Evolutionary conservation across 2,888 invertebrate genomes (phyloP).

Genomic region (Dasypogon diadema): DNA sequence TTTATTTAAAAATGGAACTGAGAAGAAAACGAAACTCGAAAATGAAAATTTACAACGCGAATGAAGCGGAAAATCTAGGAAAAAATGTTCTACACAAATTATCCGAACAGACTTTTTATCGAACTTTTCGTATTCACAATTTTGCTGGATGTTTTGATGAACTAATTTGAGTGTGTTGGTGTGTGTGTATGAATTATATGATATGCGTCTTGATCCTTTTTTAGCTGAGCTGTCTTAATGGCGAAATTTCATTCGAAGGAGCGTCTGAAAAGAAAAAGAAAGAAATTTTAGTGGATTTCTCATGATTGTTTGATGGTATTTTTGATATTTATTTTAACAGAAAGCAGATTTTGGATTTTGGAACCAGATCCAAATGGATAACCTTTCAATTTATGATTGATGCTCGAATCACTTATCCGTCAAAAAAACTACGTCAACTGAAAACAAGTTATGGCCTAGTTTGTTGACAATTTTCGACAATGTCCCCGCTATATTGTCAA

Average conservation of each 20-base stretch:
- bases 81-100: slow-evolving; percentile 1
- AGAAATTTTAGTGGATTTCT: too few species aligned
- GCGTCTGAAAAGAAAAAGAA: slow-evolving; percentile 27
- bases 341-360: too few species aligned
- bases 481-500: too few species aligned
- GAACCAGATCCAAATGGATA: too few species aligned
- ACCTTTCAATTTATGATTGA: too few species aligned
- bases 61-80: background rate
- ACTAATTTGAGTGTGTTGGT: too few species aligned
- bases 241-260: slow-evolving; percentile 26
- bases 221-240: background rate
- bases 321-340: too few species aligned
- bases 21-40: background rate
- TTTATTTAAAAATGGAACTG: background rate
- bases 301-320: too few species aligned
- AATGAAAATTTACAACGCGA: background rate
- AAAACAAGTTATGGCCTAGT: too few species aligned
- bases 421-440: too few species aligned
- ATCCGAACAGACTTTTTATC: background rate
- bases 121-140: background rate
- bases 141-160: background rate
- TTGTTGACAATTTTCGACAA: too few species aligned
- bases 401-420: too few species aligned
- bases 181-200: background rate
- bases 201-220: slow-evolving; percentile 2